phyloP scores from a whole-genome alignment of 2,888 invertebrate species.

The Hedychridium roseum region DNA sequence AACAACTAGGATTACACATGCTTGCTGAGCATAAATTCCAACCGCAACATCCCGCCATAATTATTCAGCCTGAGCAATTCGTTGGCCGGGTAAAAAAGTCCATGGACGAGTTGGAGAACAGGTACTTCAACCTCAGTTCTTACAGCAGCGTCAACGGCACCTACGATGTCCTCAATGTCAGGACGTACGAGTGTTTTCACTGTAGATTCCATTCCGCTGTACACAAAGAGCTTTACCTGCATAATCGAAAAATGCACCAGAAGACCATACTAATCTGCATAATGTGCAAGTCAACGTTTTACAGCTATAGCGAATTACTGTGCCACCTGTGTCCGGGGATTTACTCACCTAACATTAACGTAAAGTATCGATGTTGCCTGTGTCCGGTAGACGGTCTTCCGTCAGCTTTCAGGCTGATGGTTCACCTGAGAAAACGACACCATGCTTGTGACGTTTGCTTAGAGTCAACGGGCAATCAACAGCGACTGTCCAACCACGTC shows the following conservation, averaged over 20 bases:
- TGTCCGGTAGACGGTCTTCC: slow-evolving; percentile 80
- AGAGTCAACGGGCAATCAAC: slow-evolving; percentile 81
- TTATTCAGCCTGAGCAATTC: slow-evolving; percentile 65
- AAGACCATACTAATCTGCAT: slow-evolving; percentile 83
- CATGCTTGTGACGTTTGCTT: slow-evolving; percentile 88
- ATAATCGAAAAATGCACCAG: slow-evolving; percentile 87
- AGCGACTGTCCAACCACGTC: slow-evolving; percentile 83
- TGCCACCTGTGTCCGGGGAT: slow-evolving; percentile 88
- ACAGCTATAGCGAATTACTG: slow-evolving; percentile 85
- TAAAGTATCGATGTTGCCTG: slow-evolving; percentile 83
- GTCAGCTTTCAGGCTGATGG: slow-evolving; percentile 89
- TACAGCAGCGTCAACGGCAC: slow-evolving; percentile 71
- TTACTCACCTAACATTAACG: slow-evolving; percentile 69
- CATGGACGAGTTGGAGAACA: slow-evolving; percentile 69
- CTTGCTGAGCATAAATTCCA: slow-evolving; percentile 80
- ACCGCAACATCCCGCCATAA: slow-evolving; percentile 60
- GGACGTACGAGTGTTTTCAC: slow-evolving; percentile 85
- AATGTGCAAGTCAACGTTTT: slow-evolving; percentile 89
- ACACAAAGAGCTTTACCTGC: slow-evolving; percentile 86
- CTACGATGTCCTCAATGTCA: slow-evolving; percentile 68
- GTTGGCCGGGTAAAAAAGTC: slow-evolving; percentile 72
- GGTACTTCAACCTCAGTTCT: slow-evolving; percentile 77
- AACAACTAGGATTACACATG: slow-evolving; percentile 81
- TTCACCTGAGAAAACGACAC: slow-evolving; percentile 84
- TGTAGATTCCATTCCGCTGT: slow-evolving; percentile 80